A percentile compares a stretch with the other conserved stretches of the same genome.
Evolutionary conservation across 2,797 vertebrate species (phyloP).

Genomic region (Labroides dimidiatus): DNA sequence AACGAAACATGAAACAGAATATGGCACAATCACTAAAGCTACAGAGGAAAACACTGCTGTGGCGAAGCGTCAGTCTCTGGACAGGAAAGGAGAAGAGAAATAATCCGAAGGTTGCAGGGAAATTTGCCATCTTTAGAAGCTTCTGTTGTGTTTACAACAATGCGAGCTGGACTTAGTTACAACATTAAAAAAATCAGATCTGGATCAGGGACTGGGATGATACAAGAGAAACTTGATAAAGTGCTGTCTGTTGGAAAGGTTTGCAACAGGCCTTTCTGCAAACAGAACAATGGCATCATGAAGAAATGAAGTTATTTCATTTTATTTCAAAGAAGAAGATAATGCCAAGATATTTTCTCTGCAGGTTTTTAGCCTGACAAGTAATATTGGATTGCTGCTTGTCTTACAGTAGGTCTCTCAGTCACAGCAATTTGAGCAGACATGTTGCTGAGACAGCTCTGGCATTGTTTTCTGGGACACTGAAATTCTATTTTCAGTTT

Average conservation of each 20-base stretch:
- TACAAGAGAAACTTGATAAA: constrained; percentile 9
- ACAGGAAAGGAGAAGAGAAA: too few relatives aligned
- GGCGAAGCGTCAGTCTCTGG: too few relatives aligned
- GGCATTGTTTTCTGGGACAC: constrained; percentile 86
- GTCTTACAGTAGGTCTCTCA: constrained; percentile 79
- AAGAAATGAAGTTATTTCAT: constrained; percentile 39
- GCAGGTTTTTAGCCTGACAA: constrained; percentile 67
- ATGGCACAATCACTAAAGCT: too few relatives aligned
- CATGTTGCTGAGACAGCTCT: constrained; percentile 84
- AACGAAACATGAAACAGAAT: too few relatives aligned
- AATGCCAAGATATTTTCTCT: constrained; percentile 48
- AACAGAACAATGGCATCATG: constrained; percentile 4
- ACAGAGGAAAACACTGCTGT: too few relatives aligned
- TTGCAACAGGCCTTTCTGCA: constrained; percentile 1
- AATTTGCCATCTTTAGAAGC: too few relatives aligned
- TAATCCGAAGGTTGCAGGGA: too few relatives aligned
- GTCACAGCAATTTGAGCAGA: constrained; percentile 80
- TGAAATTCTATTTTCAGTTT: constrained; percentile 90
- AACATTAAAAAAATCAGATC: too few relatives aligned
- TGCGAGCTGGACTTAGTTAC: too few relatives aligned
- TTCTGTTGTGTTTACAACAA: too few relatives aligned
- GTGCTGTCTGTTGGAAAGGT: constrained; percentile 15
- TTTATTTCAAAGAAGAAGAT: constrained; percentile 35
- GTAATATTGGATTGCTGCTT: constrained; percentile 71
- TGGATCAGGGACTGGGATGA: not conserved